Evolutionary conservation across 2,797 vertebrate species (phyloP).

Genomic region (Xenentodon cancila): DNA sequence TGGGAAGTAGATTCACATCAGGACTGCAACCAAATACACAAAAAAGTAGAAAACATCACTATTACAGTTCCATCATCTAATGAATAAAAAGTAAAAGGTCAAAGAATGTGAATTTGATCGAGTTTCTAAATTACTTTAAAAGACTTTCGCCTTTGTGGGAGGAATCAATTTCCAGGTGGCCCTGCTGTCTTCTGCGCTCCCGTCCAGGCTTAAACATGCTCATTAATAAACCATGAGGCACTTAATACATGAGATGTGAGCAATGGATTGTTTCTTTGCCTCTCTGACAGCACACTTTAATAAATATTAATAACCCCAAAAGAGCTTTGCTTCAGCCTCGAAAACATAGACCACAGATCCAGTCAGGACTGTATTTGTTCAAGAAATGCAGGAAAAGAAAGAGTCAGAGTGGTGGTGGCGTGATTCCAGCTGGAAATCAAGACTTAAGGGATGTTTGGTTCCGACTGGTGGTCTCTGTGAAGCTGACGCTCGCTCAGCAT

Average conservation of each 20-base stretch:
- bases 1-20: too few relatives aligned
- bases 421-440: too few relatives aligned
- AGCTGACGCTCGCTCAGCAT: too few relatives aligned
- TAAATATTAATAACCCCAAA: conserved; percentile 79
- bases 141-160: conserved; percentile 58
- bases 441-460: too few relatives aligned
- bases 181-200: conserved; percentile 31
- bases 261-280: conserved; percentile 72
- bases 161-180: conserved; percentile 53
- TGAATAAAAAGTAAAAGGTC: conserved; percentile 43
- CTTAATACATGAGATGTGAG: conserved; percentile 74
- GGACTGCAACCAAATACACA: too few relatives aligned
- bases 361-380: too few relatives aligned
- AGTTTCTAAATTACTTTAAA: conserved; percentile 51
- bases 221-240: conserved; percentile 76
- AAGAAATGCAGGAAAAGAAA: too few relatives aligned
- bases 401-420: too few relatives aligned
- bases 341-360: too few relatives aligned
- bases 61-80: conserved; percentile 16
- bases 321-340: conserved; percentile 48
- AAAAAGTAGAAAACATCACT: too few relatives aligned
- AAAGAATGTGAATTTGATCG: conserved; percentile 42
- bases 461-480: too few relatives aligned
- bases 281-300: conserved; percentile 74
- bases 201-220: conserved; percentile 41